Percentiles rank a stretch among this genome's conserved stretches.
These are phyloP conservation scores for Nomada fabriciana DNA, from an alignment of 2,888 invertebrate species.

Conservation along the genomic window DNA sequence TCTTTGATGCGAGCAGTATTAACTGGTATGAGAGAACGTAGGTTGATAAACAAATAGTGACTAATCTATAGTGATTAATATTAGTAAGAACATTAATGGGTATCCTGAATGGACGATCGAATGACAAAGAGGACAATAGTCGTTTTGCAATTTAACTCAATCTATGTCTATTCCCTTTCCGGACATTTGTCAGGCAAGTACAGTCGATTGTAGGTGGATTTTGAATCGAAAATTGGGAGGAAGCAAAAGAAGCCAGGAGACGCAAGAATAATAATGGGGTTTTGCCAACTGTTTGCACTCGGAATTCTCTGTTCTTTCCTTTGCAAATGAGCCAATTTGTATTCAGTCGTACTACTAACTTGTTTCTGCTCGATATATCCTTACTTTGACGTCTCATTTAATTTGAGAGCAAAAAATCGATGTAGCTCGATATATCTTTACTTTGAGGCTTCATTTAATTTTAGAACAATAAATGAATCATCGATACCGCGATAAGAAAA, in stretches of 20 bases:
- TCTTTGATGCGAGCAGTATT: conserved; percentile 30
- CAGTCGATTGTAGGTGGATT: conserved; percentile 37
- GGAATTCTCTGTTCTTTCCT: conserved; percentile 57
- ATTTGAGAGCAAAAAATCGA: conserved; percentile 39
- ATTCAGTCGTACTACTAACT: conserved; percentile 69
- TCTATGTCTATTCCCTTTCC: conserved; percentile 19
- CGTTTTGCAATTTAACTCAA: conserved; percentile 16
- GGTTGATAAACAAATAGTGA: conserved; percentile 29
- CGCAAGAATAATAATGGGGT: conserved; percentile 48
- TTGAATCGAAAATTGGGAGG: conserved; percentile 18
- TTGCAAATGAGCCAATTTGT: conserved; percentile 73
- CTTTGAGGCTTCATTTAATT: no score
- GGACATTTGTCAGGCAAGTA: conserved; percentile 14
- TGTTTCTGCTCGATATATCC: conserved; percentile 55
- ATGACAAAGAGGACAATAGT: conserved; percentile 3
- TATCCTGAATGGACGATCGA: conserved; percentile 40
- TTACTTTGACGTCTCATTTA: conserved; percentile 38
- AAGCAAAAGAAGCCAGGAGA: conserved; percentile 11
- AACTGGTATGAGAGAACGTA: conserved; percentile 12
- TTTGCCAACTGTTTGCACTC: conserved; percentile 58
- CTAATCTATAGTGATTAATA: conserved; percentile 58
- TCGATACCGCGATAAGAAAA: no score
- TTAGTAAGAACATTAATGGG: background rate
- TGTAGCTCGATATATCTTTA: background rate
- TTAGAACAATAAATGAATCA: no score